Evolutionary conservation across 1,140 invertebrate genomes (phyloP), one percentile per base, ranked within the genome.

Genomic region (Bursaphelenchus mucronatus): DNA sequence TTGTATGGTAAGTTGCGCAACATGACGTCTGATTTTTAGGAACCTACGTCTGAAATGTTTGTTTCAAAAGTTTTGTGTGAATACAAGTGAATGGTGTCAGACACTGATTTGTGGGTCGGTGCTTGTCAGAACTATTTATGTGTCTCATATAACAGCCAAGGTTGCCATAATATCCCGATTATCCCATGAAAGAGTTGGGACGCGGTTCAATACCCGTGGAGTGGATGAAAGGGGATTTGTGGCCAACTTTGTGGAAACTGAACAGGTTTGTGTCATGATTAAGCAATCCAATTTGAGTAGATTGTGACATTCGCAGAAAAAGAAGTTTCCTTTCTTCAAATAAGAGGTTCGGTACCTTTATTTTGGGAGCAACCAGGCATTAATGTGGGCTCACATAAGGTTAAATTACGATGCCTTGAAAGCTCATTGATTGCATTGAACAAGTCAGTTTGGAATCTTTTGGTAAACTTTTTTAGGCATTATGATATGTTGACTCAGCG

Each of bases 341-440:
- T 91, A 0, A 86, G 95, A 72, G 95, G 95, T 0, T 97, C 94
- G 0, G 92, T 99, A 8, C 94, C 94, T 4, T 82, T 98, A 9
- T 98, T 98, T 83, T 98, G 94, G 92, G 95, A 98, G 82, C 95
- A 98, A 80, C 93, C 94, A 0, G 95, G 95, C n/a, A 88, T 97
- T 11, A 92, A 97, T 84, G 87, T 86, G 94, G 73, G 94, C 94
- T 0, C 96, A 92, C 0, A 91, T 19, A 54, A 54, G 13, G 17
- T 54, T 54, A 13, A 54, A 54, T n/a, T 30, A 30, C 30, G 30
- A 30, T 30, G 30, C 30, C 30, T 30, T 30, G 30, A 30, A 30
- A 30, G 30, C 30, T 30, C 30, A 30, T 30, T 30, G 30, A 30
- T 30, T 30, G 30, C 30, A 30, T 30, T 30, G 30, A 30, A 30